Evolutionary conservation across 2,888 invertebrate genomes (phyloP).

Genomic region (Acronicta leporina): DNA sequence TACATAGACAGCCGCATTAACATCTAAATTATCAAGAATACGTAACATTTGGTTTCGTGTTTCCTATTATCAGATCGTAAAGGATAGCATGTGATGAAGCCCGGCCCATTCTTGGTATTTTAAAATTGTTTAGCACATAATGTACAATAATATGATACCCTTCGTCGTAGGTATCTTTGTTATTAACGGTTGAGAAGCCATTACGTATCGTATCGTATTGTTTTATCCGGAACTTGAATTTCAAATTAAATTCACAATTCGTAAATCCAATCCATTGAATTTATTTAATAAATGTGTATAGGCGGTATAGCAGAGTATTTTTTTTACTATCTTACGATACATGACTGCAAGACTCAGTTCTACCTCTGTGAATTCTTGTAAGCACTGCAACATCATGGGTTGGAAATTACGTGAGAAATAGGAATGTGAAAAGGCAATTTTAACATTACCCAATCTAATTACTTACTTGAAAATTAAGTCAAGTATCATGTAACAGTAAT

Average conservation of each 20-base stretch:
- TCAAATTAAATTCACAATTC: too few relatives aligned
- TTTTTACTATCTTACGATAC: too few relatives aligned
- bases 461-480: conserved; percentile 4
- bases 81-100: conserved; percentile 17
- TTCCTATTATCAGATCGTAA: conserved; percentile 24
- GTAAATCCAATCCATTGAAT: too few relatives aligned
- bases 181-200: too few relatives aligned
- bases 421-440: background rate
- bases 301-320: too few relatives aligned
- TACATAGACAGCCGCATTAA: conserved; percentile 25
- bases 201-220: too few relatives aligned
- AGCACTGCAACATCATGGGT: too few relatives aligned
- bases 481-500: conserved; percentile 19
- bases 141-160: background rate
- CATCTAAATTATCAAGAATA: conserved; percentile 25
- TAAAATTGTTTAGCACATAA: conserved; percentile 4
- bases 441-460: background rate
- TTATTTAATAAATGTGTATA: too few relatives aligned
- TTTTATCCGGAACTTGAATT: too few relatives aligned
- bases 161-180: too few relatives aligned
- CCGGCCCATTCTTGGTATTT: background rate
- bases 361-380: background rate
- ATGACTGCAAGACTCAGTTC: too few relatives aligned
- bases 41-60: conserved; percentile 19
- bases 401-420: background rate